A percentile compares a stretch with the other conserved stretches of the same genome.
Conservation (phyloP, 2,113 vertebrate genomes). For the Ophiodon elongatus region DNA sequence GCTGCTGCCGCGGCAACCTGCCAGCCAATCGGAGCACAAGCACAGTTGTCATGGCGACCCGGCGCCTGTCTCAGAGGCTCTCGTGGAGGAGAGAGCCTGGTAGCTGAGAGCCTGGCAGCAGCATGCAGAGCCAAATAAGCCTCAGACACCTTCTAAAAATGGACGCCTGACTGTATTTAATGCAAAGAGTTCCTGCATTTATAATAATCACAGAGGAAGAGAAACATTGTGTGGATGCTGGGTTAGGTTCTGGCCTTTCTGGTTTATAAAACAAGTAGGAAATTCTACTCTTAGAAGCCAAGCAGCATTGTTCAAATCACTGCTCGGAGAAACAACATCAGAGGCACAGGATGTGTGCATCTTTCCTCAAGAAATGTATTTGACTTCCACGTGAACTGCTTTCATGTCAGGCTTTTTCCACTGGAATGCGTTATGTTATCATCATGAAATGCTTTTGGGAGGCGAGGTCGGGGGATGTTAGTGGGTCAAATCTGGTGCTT, state of each 20-base stretch:
- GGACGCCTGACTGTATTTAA: constrained; percentile 55
- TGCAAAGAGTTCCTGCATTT: constrained; percentile 23
- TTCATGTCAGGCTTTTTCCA: background rate
- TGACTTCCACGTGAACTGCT: background rate
- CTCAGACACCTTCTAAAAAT: constrained; percentile 73
- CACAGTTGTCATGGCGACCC: constrained; percentile 82
- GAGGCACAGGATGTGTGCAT: background rate
- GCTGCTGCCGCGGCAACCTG: constrained; percentile 87
- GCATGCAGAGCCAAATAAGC: constrained; percentile 42
- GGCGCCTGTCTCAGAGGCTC: constrained; percentile 67
- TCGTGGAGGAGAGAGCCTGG: constrained; percentile 61
- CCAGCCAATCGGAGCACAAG: constrained; percentile 74
- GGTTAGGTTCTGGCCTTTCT: background rate
- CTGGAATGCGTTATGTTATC: background rate
- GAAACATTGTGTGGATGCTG: background rate
- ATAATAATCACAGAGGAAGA: background rate
- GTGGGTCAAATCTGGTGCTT: background rate
- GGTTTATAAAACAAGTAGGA: background rate
- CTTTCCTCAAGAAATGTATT: background rate
- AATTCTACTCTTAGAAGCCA: background rate
- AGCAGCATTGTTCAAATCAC: background rate
- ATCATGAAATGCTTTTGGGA: background rate
- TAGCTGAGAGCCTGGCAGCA: constrained; percentile 58
- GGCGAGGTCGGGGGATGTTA: background rate
- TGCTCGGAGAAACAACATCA: background rate